phyloP scores from a whole-genome alignment of 2,888 invertebrate species.

The Parnassius smintheus region DNA sequence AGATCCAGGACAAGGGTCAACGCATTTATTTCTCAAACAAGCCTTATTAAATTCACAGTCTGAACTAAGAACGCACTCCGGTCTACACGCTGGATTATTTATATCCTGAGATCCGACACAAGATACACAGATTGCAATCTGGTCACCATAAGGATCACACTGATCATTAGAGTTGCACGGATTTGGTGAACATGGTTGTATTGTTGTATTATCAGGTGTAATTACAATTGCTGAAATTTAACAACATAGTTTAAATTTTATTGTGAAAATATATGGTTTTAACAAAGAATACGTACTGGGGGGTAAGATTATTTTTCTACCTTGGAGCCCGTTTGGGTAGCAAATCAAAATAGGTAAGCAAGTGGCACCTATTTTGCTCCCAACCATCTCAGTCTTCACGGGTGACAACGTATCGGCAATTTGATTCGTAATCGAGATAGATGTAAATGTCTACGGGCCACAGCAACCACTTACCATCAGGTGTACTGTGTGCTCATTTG shows the following conservation, averaged over 20 bases:
- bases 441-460: too few relatives aligned
- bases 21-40: slow-evolving; percentile 87
- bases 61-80: slow-evolving; percentile 90
- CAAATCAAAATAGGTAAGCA: too few relatives aligned
- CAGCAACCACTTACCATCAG: too few relatives aligned
- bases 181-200: slow-evolving; percentile 87
- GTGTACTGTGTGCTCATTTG: too few relatives aligned
- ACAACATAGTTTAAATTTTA: slow-evolving; percentile 11
- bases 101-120: slow-evolving; percentile 85
- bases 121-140: slow-evolving; percentile 90
- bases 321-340: too few relatives aligned
- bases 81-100: slow-evolving; percentile 88
- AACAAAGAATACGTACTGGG: too few relatives aligned
- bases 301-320: too few relatives aligned
- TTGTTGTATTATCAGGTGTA: slow-evolving; percentile 81
- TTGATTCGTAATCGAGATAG: too few relatives aligned
- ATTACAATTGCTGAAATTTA: slow-evolving; percentile 71
- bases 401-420: too few relatives aligned
- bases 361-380: too few relatives aligned
- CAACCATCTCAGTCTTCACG: too few relatives aligned
- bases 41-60: slow-evolving; percentile 90
- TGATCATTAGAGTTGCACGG: slow-evolving; percentile 86
- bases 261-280: not conserved
- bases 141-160: slow-evolving; percentile 86
- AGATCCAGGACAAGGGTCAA: slow-evolving; percentile 89